These are phyloP conservation scores for Lochmaea crataegi DNA, from an alignment of 2,888 invertebrate genomes.

Conservation along the genomic window DNA sequence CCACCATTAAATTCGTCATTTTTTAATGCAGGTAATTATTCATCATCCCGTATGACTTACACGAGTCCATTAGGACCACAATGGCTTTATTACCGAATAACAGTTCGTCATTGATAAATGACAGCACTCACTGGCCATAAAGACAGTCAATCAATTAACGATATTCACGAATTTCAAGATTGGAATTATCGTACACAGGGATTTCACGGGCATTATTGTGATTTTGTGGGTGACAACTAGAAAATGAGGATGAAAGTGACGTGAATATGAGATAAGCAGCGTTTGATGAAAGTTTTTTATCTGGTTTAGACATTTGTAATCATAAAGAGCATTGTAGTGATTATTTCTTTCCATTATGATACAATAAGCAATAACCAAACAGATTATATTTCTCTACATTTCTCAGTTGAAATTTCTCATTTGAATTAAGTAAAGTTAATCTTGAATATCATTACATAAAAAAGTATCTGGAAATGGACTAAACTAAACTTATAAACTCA, in stretches of 20 bases:
- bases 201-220: constrained; percentile 6
- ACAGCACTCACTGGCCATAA: constrained; percentile 32
- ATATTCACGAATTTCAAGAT: constrained; percentile 22
- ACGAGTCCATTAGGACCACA: constrained; percentile 27
- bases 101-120: constrained; percentile 32
- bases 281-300: not conserved
- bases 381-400: too few species aligned
- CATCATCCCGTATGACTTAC: constrained; percentile 31
- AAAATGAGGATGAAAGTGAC: constrained; percentile 14
- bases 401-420: too few species aligned
- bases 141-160: constrained; percentile 29
- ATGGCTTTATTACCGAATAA: constrained; percentile 32
- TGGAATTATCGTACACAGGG: not conserved
- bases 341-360: too few species aligned
- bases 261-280: not conserved
- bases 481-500: too few species aligned
- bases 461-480: too few species aligned
- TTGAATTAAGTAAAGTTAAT: too few species aligned
- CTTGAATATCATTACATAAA: too few species aligned
- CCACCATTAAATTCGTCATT: not conserved
- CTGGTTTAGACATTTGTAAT: not conserved
- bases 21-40: constrained; percentile 28
- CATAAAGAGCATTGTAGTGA: not conserved
- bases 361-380: too few species aligned
- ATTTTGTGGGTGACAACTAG: not conserved